Evolutionary conservation across 2,797 vertebrate species (phyloP), one percentile per base, ranked within the genome.

Genomic region (Lepus oiostolus): DNA sequence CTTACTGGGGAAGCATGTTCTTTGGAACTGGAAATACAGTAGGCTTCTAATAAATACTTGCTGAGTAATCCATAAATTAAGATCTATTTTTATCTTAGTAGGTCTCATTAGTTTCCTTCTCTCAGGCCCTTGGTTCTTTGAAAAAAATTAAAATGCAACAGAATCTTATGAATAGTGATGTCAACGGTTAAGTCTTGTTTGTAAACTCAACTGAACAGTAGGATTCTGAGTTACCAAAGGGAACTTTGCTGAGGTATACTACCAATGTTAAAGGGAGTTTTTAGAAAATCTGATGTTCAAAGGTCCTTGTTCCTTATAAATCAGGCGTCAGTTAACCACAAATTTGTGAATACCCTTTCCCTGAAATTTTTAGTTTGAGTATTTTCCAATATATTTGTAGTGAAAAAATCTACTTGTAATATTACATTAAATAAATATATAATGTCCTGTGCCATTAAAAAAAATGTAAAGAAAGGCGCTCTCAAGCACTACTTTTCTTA

Each of bases 11-110:
- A 9, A 47, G 42, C 42, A 47, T 47, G 42, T 47, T 47, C 42
- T 47, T 47, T 47, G 42, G 22, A 81, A 7, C 52, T 81, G 10
- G 35, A 85, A 70, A 35, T 74, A 4, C 42, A 72, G 24, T 30
- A 50, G 35, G 26, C 70, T 38, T 50, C 92, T 85, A 24, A 2
- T 79, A 87, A 76, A 58, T n/a, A 58, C 9, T 60, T 71, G 26
- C 65, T 90, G 58, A 71, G 17, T 82, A 84, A 32, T 62, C 92
- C 13, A 52, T 67, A 52, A 91, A n/a, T 92, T 77, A 50, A 80
- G 74, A 87, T 3, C 63, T 76, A 0, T 54, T 90, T 95, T 90
- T 93, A 84, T 32, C 28, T 82, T 76, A 52, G 14, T 11, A 16
- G 77, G 79, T 85, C 72, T 92, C 60, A 74, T 1, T 93, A 35